These are phyloP conservation scores for Orchestia grillus DNA, from an alignment of 1,140 invertebrate genomes.

Conservation along the genomic window DNA sequence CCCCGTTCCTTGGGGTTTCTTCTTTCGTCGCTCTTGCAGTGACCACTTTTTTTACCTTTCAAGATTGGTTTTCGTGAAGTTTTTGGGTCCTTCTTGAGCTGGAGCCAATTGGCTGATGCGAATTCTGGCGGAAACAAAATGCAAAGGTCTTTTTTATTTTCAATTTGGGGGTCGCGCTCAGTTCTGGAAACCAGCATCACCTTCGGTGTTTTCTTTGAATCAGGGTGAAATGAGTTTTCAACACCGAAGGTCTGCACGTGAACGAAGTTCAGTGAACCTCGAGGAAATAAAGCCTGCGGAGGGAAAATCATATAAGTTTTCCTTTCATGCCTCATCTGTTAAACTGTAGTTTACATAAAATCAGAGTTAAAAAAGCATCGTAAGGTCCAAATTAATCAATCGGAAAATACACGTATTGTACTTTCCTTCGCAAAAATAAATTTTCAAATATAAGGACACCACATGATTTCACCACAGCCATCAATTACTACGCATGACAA, in stretches of 20 bases:
- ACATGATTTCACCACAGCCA: not conserved
- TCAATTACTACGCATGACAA: too few relatives aligned
- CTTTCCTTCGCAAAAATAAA: not conserved
- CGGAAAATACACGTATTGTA: not conserved
- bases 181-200: slow-evolving; percentile 20
- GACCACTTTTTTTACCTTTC: slow-evolving; percentile 11
- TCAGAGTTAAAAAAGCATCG: not conserved
- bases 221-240: not conserved
- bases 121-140: slow-evolving; percentile 55
- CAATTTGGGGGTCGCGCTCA: slow-evolving; percentile 25
- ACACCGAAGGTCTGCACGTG: not conserved
- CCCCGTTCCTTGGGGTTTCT: slow-evolving; percentile 31
- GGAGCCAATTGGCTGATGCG: slow-evolving; percentile 46
- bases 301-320: not conserved
- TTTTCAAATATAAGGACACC: not conserved
- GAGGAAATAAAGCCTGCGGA: not conserved
- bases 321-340: too few relatives aligned
- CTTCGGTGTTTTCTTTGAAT: slow-evolving; percentile 39
- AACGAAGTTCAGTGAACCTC: not conserved
- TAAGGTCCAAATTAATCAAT: not conserved
- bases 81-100: slow-evolving; percentile 41
- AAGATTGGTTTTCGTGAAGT: slow-evolving; percentile 28
- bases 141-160: slow-evolving; percentile 50
- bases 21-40: not conserved
- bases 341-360: not conserved